These are phyloP conservation scores for Gambelia wislizenii DNA, from an alignment of 2,797 vertebrate genomes.

Conservation along the genomic window DNA sequence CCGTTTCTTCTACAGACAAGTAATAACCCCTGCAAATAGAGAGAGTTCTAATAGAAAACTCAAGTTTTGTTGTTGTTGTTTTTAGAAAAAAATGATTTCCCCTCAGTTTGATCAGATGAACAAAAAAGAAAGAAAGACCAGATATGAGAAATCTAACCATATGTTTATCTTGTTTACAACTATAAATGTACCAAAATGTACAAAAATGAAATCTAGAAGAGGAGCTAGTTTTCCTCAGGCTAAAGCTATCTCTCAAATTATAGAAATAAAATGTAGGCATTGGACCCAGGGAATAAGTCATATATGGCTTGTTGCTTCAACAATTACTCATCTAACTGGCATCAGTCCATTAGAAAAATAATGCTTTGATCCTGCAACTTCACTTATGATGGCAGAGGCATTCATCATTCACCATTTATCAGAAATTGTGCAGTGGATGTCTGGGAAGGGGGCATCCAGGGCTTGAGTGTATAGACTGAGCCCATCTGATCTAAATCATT, in stretches of 20 bases:
- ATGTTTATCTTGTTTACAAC: conserved; percentile 45
- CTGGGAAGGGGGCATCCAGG: not conserved
- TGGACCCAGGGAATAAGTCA: not conserved
- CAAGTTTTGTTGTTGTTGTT: conserved; percentile 12
- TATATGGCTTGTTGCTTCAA: conserved; percentile 19
- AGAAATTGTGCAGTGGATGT: not conserved
- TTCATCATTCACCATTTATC: not conserved
- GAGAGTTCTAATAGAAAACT: conserved; percentile 37
- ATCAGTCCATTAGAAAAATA: not conserved
- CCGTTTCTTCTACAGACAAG: conserved; percentile 32
- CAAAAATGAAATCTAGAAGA: conserved; percentile 34
- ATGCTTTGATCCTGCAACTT: not conserved
- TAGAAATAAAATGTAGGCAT: conserved; percentile 38
- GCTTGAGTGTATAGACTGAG: not conserved
- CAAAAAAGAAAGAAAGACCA: conserved; percentile 35
- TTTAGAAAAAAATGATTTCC: conserved; percentile 38
- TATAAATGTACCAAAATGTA: conserved; percentile 38
- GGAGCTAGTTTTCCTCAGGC: conserved; percentile 25
- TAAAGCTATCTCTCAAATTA: conserved; percentile 6
- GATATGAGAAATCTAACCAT: conserved; percentile 47
- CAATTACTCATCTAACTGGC: conserved; percentile 23
- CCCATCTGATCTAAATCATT: no score
- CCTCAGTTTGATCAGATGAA: conserved; percentile 54
- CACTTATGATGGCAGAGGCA: not conserved
- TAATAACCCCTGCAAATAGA: conserved; percentile 41